Base-by-base conservation (phyloP, 2,797 vertebrate species). In the Chelidonichthys spinosus region DNA sequence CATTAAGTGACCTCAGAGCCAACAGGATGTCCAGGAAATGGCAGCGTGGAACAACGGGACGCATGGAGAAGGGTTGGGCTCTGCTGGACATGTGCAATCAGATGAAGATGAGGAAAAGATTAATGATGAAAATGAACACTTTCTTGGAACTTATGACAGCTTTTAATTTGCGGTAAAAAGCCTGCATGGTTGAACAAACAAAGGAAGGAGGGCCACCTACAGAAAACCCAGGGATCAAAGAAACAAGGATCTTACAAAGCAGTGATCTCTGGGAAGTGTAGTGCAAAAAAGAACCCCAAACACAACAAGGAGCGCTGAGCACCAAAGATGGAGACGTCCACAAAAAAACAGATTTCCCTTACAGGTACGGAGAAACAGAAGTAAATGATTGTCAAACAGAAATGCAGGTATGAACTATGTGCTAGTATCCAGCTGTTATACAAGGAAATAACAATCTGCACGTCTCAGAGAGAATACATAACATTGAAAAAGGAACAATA, bases 311-410 rank as follows among this genome's bases (percentile, higher is more conserved):
- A 85, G 79, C 37, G 44, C 46, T 69, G 60, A 68, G 79, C 80
- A 87, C 77, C 74, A 71, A 81, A 75, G 55, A 84, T 63, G 69
- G 11, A 58, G 65, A 63, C 0, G 11, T 68, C 2, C 5, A 14
- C 60, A 49, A 55, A 55, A 11, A 53, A 72, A 74, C 44, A 75
- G 39, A 63, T 55, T 78, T 73, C 11, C 63, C 61, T 67, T 40
- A 61, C 15, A 67, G 69, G 50, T 63, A 54, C 15, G 14, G 58
- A 68, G 35, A 53, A 64, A 0, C 25, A 25, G 25, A 25, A 25
- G 1, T 25, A 17, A 42, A 85, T 70, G 87, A 94, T 89, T 89
- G 89, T 92, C 90, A 64, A 86, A 89, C 64, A 85, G 75, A 84
- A 85, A 84, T 7, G 2, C 18, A 66, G n/a, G 70, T 40, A 37